phyloP scores from a whole-genome alignment of 2,888 invertebrate species.

The Plebejus argus region DNA sequence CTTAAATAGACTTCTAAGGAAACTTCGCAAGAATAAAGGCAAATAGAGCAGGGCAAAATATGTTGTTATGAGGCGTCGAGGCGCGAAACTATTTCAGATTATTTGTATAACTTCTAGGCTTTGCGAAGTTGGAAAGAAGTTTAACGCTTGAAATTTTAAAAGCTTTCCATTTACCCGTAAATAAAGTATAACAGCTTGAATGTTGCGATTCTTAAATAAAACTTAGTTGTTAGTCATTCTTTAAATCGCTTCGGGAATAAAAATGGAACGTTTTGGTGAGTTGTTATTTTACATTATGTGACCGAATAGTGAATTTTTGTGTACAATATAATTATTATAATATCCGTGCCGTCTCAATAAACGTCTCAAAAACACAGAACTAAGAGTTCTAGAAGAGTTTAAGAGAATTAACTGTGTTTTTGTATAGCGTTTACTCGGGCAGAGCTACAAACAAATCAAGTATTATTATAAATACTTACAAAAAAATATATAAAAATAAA shows the following conservation, averaged over 20 bases:
- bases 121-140: slow-evolving; percentile 57
- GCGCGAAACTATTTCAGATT: slow-evolving; percentile 57
- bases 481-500: too few species aligned
- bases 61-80: slow-evolving; percentile 57
- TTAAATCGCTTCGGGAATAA: slow-evolving; percentile 30
- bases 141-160: slow-evolving; percentile 57
- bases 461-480: too few species aligned
- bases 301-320: background rate
- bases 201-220: slow-evolving; percentile 37
- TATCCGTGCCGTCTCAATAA: too few species aligned
- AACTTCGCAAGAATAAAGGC: slow-evolving; percentile 47
- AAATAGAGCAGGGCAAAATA: slow-evolving; percentile 53
- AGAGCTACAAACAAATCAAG: too few species aligned
- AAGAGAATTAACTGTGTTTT: too few species aligned
- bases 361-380: too few species aligned
- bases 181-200: slow-evolving; percentile 40
- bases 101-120: slow-evolving; percentile 61
- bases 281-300: slow-evolving; percentile 7
- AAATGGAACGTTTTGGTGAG: slow-evolving; percentile 18
- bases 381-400: too few species aligned
- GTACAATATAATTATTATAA: too few species aligned
- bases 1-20: slow-evolving; percentile 50
- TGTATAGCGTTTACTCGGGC: too few species aligned
- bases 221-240: slow-evolving; percentile 37
- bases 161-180: slow-evolving; percentile 53